Conservation (phyloP, 92 coral and sea anemone genomes). For the Plumapathes pennacea region DNA sequence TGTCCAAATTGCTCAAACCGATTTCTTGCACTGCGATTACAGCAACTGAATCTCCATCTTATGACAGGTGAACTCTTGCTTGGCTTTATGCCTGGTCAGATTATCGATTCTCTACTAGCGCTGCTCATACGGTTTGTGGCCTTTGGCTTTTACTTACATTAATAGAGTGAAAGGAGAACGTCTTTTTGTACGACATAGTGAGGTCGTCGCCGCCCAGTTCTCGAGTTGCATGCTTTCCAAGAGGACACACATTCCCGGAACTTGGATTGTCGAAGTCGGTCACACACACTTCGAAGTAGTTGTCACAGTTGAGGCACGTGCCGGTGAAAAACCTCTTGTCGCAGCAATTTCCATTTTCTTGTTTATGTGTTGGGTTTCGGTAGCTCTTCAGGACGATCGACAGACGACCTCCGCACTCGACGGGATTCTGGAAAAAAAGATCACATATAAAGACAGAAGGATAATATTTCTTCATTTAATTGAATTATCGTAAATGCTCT, state of each 20-base stretch:
- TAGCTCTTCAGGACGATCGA: conserved; percentile 26
- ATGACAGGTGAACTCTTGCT: too few species aligned
- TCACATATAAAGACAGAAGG: too few species aligned
- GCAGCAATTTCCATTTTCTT: conserved; percentile 13
- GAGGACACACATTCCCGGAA: neutral
- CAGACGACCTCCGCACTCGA: conserved; percentile 15
- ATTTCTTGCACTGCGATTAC: too few species aligned
- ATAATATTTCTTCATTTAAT: neutral
- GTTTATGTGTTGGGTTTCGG: conserved; percentile 9
- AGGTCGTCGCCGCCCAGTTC: neutral
- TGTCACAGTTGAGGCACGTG: conserved; percentile 18
- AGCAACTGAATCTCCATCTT: too few species aligned
- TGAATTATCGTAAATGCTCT: neutral
- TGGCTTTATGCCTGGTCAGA: too few species aligned
- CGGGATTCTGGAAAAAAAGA: too few species aligned
- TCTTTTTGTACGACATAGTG: neutral
- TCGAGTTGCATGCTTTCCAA: neutral
- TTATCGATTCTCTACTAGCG: too few species aligned
- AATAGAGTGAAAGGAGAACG: conserved; percentile 10
- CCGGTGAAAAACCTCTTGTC: neutral
- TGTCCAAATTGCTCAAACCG: too few species aligned
- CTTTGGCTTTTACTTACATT: conserved; percentile 4
- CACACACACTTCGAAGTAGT: conserved; percentile 41
- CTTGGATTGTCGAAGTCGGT: neutral
- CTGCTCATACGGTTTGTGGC: too few species aligned